These are phyloP conservation scores for Gymnocypris eckloni DNA, from an alignment of 2,797 vertebrate genomes.

Conservation along the genomic window DNA sequence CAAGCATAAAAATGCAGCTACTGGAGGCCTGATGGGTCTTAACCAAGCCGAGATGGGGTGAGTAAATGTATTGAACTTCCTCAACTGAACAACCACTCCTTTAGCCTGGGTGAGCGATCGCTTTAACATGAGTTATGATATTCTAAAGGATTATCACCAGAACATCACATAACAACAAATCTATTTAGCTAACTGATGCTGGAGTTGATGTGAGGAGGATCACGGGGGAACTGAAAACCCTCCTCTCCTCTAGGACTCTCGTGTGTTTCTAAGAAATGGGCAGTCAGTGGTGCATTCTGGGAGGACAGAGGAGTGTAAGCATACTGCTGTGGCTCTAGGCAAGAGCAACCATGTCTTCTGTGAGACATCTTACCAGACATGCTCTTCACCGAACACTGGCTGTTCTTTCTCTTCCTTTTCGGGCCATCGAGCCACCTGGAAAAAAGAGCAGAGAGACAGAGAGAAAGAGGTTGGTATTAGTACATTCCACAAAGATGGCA, in stretches of 20 bases:
- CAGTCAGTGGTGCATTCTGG: constrained; percentile 7
- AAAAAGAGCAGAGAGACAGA: neutral
- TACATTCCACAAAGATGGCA: constrained; percentile 1
- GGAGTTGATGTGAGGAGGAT: constrained; percentile 9
- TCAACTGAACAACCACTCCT: neutral
- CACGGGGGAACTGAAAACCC: constrained; percentile 30
- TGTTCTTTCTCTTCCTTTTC: constrained; percentile 99
- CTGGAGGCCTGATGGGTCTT: neutral
- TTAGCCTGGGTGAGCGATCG: neutral
- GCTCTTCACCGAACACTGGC: constrained; percentile 98
- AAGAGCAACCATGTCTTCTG: neutral
- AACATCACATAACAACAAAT: constrained; percentile 35
- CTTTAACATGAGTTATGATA: neutral
- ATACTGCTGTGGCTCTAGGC: neutral
- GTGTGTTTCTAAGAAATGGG: constrained; percentile 39
- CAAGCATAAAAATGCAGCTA: neutral
- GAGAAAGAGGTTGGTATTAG: constrained; percentile 25
- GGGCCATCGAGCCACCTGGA: constrained; percentile 96
- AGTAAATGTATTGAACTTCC: neutral
- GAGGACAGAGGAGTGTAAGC: neutral
- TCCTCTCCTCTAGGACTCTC: constrained; percentile 14
- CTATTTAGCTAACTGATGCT: constrained; percentile 11
- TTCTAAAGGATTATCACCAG: neutral
- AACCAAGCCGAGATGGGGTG: neutral
- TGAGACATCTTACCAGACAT: constrained; percentile 90